Percentiles rank a stretch among this genome's conserved stretches.
These are phyloP conservation scores for Ataeniobius toweri DNA, from an alignment of 2,797 vertebrate genomes.

Conservation along the genomic window DNA sequence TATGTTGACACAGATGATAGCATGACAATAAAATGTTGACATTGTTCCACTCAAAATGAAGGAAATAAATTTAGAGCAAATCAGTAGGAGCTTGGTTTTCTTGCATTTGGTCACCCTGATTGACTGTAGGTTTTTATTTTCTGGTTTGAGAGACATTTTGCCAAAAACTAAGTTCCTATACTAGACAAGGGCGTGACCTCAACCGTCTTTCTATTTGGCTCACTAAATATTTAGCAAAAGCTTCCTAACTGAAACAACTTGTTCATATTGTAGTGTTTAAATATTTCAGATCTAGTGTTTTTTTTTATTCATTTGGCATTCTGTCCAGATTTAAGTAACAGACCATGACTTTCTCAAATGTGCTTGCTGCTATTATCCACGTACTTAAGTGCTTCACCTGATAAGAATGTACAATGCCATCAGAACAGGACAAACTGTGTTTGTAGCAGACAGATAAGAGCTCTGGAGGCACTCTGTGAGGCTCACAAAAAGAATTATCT, in stretches of 20 bases:
- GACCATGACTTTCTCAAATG: conserved; percentile 6
- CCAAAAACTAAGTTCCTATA: too few relatives aligned
- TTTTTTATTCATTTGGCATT: not conserved
- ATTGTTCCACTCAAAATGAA: conserved; percentile 51
- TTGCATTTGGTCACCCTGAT: not conserved
- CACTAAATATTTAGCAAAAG: conserved; percentile 12
- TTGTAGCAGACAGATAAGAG: conserved; percentile 15
- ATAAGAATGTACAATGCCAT: conserved; percentile 5
- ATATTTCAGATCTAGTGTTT: conserved; percentile 11
- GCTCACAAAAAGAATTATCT: conserved; percentile 19
- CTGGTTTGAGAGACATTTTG: not conserved
- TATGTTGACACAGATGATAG: conserved; percentile 15
- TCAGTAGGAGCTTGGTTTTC: not conserved
- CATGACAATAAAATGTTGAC: conserved; percentile 32
- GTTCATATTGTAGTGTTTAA: conserved; percentile 8
- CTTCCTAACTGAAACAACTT: conserved; percentile 1
- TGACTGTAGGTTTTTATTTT: conserved; percentile 19
- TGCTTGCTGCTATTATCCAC: not conserved
- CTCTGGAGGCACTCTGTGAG: conserved; percentile 1
- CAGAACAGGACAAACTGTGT: conserved; percentile 9
- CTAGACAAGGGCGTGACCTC: not conserved
- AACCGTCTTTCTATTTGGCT: conserved; percentile 10
- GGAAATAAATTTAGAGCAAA: conserved; percentile 56
- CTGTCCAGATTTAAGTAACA: conserved; percentile 8
- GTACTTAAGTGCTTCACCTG: conserved; percentile 4